Conservation (phyloP, 2,113 vertebrate species). For the Epinephelus fuscoguttatus region DNA sequence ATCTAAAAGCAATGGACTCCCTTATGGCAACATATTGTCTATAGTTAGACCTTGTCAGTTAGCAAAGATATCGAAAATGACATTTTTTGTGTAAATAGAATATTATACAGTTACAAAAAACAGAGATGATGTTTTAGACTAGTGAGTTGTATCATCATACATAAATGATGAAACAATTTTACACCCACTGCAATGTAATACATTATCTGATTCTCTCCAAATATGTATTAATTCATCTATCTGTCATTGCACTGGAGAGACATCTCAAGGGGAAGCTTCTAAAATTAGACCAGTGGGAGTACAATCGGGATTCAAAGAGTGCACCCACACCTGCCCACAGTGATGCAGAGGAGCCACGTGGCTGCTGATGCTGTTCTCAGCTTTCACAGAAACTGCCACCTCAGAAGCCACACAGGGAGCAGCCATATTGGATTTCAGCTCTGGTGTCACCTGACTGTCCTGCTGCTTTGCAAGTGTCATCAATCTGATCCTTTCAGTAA, state of each 20-base stretch:
- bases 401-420: conserved; percentile 73
- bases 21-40: neutral
- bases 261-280: conserved; percentile 44
- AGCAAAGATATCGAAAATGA: neutral
- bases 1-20: neutral
- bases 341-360: conserved; percentile 77
- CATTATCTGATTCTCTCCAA: conserved; percentile 6
- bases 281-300: conserved; percentile 67
- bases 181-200: conserved; percentile 8
- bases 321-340: conserved; percentile 70
- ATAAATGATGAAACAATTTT: conserved; percentile 9
- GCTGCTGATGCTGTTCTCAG: conserved; percentile 70
- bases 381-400: conserved; percentile 78
- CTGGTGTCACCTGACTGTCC: conserved; percentile 78
- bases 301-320: conserved; percentile 61
- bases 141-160: neutral
- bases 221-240: conserved; percentile 21
- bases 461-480: conserved; percentile 57
- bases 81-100: neutral
- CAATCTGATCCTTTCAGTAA: conserved; percentile 39
- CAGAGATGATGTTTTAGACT: neutral
- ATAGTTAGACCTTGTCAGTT: neutral
- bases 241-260: conserved; percentile 12
- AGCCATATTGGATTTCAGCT: conserved; percentile 78
- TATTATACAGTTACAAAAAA: neutral